Evolutionary conservation across 2,113 vertebrate species (phyloP).

Genomic region (Anarrhichthys ocellatus): DNA sequence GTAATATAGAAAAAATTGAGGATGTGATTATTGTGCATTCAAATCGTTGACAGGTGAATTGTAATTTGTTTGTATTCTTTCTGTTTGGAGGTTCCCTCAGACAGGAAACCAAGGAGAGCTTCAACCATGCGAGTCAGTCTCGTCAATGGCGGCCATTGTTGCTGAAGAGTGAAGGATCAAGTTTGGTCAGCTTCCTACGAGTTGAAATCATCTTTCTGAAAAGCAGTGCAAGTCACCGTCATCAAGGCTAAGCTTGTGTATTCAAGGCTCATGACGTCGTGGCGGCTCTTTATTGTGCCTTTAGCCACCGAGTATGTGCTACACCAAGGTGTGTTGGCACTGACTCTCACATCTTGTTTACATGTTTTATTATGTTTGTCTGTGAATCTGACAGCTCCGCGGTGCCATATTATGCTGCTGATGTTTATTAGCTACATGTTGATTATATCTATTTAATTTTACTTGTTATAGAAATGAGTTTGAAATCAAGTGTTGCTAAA

Average conservation of each 20-base stretch:
- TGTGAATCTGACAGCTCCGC: constrained; percentile 10
- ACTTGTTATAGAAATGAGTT: neutral
- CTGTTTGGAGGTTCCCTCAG: constrained; percentile 20
- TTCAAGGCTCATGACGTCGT: constrained; percentile 24
- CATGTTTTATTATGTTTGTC: constrained; percentile 35
- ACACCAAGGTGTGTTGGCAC: constrained; percentile 31
- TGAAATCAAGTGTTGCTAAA: neutral
- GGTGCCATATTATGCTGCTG: constrained; percentile 6
- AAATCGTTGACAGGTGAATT: too few relatives aligned
- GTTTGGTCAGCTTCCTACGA: constrained; percentile 66
- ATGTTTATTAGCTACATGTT: constrained; percentile 10
- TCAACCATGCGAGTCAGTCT: constrained; percentile 44
- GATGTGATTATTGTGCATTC: too few relatives aligned
- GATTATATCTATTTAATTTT: neutral
- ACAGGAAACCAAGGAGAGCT: constrained; percentile 48
- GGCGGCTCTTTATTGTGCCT: constrained; percentile 18
- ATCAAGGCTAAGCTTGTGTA: constrained; percentile 19
- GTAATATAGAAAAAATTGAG: too few relatives aligned
- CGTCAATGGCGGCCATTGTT: constrained; percentile 61
- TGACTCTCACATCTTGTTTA: constrained; percentile 18
- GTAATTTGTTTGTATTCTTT: neutral
- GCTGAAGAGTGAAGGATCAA: constrained; percentile 56
- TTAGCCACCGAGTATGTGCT: constrained; percentile 1
- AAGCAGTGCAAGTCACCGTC: constrained; percentile 33
- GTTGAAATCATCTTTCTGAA: constrained; percentile 60